These are phyloP conservation scores for Adelognathus sp. DNA, from an alignment of 2,888 invertebrate genomes.

Conservation along the genomic window DNA sequence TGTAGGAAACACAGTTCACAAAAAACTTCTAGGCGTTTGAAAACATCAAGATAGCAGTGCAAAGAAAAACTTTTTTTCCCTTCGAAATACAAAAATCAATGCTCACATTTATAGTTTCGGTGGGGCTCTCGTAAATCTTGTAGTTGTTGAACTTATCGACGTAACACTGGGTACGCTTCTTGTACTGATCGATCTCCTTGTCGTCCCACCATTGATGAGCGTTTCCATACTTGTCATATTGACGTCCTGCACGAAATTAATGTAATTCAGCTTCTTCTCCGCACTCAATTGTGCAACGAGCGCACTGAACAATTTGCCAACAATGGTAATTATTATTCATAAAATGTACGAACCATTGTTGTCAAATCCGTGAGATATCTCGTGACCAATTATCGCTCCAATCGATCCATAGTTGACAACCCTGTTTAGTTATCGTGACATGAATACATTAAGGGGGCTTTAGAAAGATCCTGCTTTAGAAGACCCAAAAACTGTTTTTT, in stretches of 20 bases:
- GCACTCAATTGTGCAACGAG: no score
- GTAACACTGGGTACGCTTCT: slow-evolving; percentile 85
- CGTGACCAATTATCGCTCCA: slow-evolving; percentile 84
- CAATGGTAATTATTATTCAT: neutral
- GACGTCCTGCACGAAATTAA: slow-evolving; percentile 83
- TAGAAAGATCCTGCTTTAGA: no score
- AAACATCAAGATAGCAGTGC: no score
- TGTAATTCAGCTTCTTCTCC: no score
- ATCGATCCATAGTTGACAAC: slow-evolving; percentile 81
- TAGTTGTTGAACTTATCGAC: slow-evolving; percentile 86
- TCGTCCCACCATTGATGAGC: slow-evolving; percentile 87
- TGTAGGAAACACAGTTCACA: no score
- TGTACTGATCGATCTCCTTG: slow-evolving; percentile 85
- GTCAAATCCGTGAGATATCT: slow-evolving; percentile 83
- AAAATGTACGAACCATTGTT: slow-evolving; percentile 75
- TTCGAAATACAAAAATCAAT: neutral
- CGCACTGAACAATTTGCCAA: no score
- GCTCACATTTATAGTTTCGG: slow-evolving; percentile 13
- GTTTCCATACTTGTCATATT: slow-evolving; percentile 91
- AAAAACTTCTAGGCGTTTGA: no score
- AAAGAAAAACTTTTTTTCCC: neutral
- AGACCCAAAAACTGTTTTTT: no score
- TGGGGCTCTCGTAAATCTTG: slow-evolving; percentile 81
- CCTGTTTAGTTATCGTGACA: no score
- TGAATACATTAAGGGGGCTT: no score